Evolutionary conservation across 1,140 invertebrate species (phyloP).

Genomic region (Leptestheria dahalacensis): DNA sequence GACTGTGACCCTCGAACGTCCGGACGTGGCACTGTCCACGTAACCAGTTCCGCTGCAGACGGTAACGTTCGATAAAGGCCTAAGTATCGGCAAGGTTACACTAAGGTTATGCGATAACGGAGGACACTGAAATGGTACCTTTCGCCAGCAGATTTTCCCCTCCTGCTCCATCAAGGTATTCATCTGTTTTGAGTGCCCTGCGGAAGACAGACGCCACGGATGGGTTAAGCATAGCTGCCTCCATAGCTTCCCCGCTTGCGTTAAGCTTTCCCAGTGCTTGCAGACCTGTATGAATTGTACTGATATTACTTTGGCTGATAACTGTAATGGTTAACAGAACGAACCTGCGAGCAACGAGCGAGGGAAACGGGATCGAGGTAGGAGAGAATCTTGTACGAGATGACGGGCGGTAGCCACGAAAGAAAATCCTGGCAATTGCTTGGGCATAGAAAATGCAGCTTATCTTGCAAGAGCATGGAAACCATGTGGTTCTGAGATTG

Average conservation of each 20-base stretch:
- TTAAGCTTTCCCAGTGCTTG: constrained; percentile 16
- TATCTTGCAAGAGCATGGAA: constrained; percentile 29
- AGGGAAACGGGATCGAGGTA: constrained; percentile 30
- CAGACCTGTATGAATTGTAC: not conserved
- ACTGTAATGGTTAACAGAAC: no score
- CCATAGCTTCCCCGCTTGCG: constrained; percentile 18
- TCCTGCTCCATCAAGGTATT: constrained; percentile 11
- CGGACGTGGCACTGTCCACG: constrained; percentile 25
- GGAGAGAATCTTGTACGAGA: constrained; percentile 31
- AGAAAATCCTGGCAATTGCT: constrained; percentile 33
- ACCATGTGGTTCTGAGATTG: constrained; percentile 31
- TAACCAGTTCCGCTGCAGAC: constrained; percentile 23
- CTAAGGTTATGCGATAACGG: no score
- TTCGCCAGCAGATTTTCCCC: constrained; percentile 21
- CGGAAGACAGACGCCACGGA: constrained; percentile 17
- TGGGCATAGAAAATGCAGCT: constrained; percentile 30
- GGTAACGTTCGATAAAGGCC: constrained; percentile 22
- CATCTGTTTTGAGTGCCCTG: constrained; percentile 19
- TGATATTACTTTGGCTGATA: not conserved
- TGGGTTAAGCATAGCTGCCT: constrained; percentile 18
- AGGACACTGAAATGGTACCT: no score
- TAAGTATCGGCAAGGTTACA: constrained; percentile 3
- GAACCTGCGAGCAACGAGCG: constrained; percentile 10
- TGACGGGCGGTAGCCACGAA: constrained; percentile 28
- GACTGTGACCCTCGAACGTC: constrained; percentile 34